A percentile compares a stretch with the other conserved stretches of the same genome.
Evolutionary conservation across 2,888 invertebrate species (phyloP).

Genomic region (Trichacis sp.): DNA sequence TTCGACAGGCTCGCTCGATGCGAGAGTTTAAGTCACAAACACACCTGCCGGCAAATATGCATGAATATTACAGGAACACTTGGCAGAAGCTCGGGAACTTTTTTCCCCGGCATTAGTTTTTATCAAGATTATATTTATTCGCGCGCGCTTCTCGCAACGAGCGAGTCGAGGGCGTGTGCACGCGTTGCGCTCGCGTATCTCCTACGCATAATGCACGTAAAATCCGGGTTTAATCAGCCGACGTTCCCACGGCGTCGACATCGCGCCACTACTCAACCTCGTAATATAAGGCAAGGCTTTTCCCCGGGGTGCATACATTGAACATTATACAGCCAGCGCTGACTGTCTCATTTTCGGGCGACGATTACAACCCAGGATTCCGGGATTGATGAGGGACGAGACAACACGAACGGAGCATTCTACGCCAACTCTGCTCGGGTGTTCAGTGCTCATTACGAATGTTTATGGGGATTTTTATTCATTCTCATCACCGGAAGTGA

Average conservation of each 20-base stretch:
- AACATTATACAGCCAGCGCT: slow-evolving; percentile 18
- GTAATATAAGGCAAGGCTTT: slow-evolving; percentile 37
- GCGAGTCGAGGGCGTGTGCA: slow-evolving; percentile 4
- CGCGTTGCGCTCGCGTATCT: slow-evolving; percentile 24
- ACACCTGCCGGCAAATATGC: slow-evolving; percentile 11
- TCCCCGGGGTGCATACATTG: slow-evolving; percentile 19
- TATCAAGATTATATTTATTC: background rate
- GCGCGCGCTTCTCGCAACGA: background rate
- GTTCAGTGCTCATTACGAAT: no score
- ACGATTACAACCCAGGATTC: background rate
- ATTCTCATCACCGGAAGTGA: no score
- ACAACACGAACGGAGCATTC: background rate
- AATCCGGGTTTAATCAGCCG: slow-evolving; percentile 55
- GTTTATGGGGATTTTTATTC: no score
- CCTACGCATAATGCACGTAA: slow-evolving; percentile 52
- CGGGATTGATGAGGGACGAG: slow-evolving; percentile 9
- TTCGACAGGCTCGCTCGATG: slow-evolving; percentile 10
- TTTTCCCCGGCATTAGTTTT: background rate
- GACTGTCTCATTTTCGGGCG: slow-evolving; percentile 13
- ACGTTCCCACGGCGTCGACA: slow-evolving; percentile 12
- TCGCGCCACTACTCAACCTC: slow-evolving; percentile 16
- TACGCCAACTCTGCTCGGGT: no score
- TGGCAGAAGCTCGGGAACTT: background rate
- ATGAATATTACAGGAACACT: slow-evolving; percentile 8
- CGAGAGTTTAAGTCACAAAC: slow-evolving; percentile 12